Evolutionary conservation across 2,888 invertebrate species (phyloP).

Genomic region (Ramazzottius varieornatus): DNA sequence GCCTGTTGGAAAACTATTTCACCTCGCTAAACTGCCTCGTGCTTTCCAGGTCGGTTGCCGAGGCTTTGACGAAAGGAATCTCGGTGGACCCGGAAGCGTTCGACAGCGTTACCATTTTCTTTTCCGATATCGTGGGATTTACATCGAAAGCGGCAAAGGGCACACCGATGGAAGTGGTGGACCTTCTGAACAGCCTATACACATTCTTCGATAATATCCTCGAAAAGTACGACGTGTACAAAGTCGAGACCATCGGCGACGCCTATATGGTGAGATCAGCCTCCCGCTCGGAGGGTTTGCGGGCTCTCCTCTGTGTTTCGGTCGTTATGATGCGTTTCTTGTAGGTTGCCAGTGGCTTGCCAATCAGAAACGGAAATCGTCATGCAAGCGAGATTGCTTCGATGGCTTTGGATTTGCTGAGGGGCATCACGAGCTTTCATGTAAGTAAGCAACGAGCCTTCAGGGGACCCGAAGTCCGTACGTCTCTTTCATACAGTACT

Average conservation of each 20-base stretch:
- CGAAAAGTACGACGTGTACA: neutral
- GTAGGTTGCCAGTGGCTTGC: neutral
- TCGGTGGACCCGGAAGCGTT: neutral
- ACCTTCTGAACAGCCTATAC: neutral
- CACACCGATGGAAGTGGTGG: neutral
- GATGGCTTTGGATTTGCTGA: neutral
- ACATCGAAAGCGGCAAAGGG: neutral
- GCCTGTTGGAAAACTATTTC: neutral
- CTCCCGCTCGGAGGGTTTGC: neutral
- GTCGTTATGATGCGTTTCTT: neutral
- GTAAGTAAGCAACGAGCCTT: too few relatives aligned
- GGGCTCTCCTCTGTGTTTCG: neutral
- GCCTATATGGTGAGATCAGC: neutral
- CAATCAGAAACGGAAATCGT: neutral
- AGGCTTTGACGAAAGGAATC: neutral
- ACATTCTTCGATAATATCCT: neutral
- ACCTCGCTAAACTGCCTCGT: neutral
- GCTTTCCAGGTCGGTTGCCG: neutral
- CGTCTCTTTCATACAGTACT: too few relatives aligned
- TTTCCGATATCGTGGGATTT: neutral
- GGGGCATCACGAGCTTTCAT: too few relatives aligned
- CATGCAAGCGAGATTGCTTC: neutral
- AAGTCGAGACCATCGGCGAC: constrained; percentile 2
- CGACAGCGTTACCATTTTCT: neutral
- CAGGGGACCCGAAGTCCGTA: too few relatives aligned